Base-by-base conservation (phyloP, 2,113 vertebrate species). In the Lasiurus cinereus region DNA sequence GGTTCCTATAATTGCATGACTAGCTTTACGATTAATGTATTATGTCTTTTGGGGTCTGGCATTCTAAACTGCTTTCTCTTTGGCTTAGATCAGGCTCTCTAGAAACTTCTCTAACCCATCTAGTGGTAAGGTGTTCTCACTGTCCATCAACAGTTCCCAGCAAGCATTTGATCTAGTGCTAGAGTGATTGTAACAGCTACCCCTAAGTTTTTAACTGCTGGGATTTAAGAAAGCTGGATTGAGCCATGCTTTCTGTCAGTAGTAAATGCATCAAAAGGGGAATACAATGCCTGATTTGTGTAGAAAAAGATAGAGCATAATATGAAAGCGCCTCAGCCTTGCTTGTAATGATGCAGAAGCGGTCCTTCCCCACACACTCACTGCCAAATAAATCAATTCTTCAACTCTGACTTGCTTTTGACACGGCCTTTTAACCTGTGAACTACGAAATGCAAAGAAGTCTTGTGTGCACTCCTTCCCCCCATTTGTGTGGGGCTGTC, bases 341-440 rank as follows among this genome's bases (percentile, higher is more conserved):
- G 43, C 93, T 95, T 69, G 27, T 94, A 85, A 94, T 67, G 82
- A 95, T 79, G 94, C 88, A 39, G 66, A 88, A 83, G 56, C 4
- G 0, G 67, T 18, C 36, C 56, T 91, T 80, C 64, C 33, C 16
- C 83, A 56, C 54, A 86, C 19, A 56, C 33, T 91, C 83, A 39
- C 67, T 2, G 24, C 48, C 33, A 76, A 78, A 83, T 56, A 94
- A 94, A 96, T 96, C 95, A 96, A 43, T 96, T 93, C 64, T 52
- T 95, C 88, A 36, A 48, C 70, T 92, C 88, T 7, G 4, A 77
- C 90, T 78, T 90, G 54, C 91, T 94, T 91, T 96, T 87, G 88
- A 96, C 90, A 94, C 29, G 70, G 77, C 21, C 69, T 97, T 97
- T 95, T 97, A 86, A 97, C 95, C 85, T 97, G 54, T 95, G 93